Conservation (phyloP, 1,140 invertebrate species). For the Lamellibrachia luymesi region DNA sequence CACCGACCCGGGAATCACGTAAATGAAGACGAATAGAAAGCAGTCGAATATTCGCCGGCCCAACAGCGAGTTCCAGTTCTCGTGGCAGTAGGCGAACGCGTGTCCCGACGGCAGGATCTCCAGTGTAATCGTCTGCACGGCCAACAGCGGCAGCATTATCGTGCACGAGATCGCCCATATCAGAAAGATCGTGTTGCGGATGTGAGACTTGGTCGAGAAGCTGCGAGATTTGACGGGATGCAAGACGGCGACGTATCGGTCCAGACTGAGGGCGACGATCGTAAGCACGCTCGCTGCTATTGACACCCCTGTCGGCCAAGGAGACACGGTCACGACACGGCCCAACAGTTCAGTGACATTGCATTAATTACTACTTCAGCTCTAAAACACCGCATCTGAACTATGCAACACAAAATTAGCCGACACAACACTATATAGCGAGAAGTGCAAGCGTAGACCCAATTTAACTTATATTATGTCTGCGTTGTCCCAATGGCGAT, state of each 20-base stretch:
- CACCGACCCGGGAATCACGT: slow-evolving; percentile 70
- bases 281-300: slow-evolving; percentile 46
- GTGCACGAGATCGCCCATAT: slow-evolving; percentile 40
- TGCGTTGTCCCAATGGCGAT: too few species aligned
- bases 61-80: slow-evolving; percentile 36
- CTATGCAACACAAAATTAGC: too few species aligned
- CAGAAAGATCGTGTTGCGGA: slow-evolving; percentile 29
- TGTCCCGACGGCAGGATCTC: slow-evolving; percentile 19
- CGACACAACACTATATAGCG: background rate
- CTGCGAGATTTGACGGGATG: slow-evolving; percentile 43
- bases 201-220: slow-evolving; percentile 34
- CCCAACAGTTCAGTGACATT: background rate
- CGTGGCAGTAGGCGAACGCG: slow-evolving; percentile 36
- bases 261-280: slow-evolving; percentile 45
- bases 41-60: slow-evolving; percentile 61
- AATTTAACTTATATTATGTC: too few species aligned
- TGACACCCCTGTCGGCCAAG: slow-evolving; percentile 37
- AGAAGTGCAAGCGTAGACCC: too few species aligned
- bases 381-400: too few species aligned
- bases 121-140: slow-evolving; percentile 30
- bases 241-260: slow-evolving; percentile 45
- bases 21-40: slow-evolving; percentile 71
- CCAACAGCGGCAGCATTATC: slow-evolving; percentile 40
- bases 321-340: background rate
- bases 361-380: background rate